These are phyloP conservation scores for Rhinophrynus dorsalis DNA, from an alignment of 2,797 vertebrate genomes.

Conservation along the genomic window DNA sequence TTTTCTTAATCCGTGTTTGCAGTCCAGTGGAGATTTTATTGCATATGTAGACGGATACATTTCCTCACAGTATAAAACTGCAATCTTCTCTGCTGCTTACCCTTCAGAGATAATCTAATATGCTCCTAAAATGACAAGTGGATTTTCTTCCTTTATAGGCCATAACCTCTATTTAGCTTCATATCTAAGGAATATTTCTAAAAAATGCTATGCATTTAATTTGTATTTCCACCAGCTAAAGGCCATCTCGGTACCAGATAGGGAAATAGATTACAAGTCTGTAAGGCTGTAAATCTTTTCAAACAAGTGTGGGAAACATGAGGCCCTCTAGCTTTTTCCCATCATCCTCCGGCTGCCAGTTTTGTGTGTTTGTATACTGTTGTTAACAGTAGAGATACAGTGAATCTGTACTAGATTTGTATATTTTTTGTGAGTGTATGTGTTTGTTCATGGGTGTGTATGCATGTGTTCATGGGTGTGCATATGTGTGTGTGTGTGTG, in stretches of 20 bases:
- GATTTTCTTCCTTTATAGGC: not conserved
- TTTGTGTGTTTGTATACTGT: too few relatives aligned
- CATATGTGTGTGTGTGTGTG: too few relatives aligned
- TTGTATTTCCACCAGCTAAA: not conserved
- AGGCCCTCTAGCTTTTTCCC: too few relatives aligned
- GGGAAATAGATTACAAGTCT: too few relatives aligned
- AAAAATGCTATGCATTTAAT: not conserved
- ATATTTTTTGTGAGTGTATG: too few relatives aligned
- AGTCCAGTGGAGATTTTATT: conserved; percentile 8
- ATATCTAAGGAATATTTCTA: not conserved
- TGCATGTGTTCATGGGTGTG: too few relatives aligned
- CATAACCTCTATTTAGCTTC: not conserved
- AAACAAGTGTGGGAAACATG: too few relatives aligned
- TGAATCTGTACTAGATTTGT: too few relatives aligned
- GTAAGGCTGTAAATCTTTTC: too few relatives aligned
- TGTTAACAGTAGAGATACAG: too few relatives aligned
- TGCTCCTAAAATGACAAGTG: not conserved
- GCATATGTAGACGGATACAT: not conserved
- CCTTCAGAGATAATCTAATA: not conserved
- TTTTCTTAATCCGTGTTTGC: conserved; percentile 12
- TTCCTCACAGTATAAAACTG: not conserved
- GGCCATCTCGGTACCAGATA: not conserved
- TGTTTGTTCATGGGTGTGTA: too few relatives aligned
- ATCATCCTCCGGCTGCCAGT: too few relatives aligned
- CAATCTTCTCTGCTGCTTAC: not conserved